Percentiles rank a stretch among this genome's conserved stretches.
Evolutionary conservation across 1,140 invertebrate species (phyloP).

Genomic region (Nephila pilipes): DNA sequence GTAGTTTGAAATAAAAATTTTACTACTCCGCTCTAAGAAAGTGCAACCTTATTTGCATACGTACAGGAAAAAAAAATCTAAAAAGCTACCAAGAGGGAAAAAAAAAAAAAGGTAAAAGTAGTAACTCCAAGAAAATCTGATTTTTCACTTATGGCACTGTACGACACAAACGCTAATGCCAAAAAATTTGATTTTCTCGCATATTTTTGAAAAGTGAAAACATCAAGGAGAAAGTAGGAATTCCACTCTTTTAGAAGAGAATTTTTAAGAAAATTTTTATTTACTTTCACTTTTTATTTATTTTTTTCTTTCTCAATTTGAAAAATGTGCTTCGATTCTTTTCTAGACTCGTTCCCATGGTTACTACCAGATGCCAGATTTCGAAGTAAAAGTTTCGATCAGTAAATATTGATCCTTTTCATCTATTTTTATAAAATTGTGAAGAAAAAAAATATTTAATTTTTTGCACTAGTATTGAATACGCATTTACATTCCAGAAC

Average conservation of each 20-base stretch:
- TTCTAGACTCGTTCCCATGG: neutral
- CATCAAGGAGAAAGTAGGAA: neutral
- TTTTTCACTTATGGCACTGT: neutral
- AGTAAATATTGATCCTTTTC: conserved; percentile 43
- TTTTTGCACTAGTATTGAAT: neutral
- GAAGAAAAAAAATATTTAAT: neutral
- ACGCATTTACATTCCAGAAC: neutral
- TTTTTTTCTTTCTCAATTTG: neutral
- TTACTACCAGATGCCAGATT: conserved; percentile 8
- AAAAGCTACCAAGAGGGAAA: neutral
- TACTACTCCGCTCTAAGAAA: no score
- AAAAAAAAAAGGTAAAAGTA: neutral
- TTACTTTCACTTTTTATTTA: neutral
- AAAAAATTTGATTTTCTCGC: conserved; percentile 40
- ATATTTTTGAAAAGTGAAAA: neutral
- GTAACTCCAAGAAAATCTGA: neutral
- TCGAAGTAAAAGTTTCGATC: conserved; percentile 30
- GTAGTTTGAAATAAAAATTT: neutral
- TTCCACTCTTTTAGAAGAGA: neutral
- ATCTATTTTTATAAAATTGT: conserved; percentile 13
- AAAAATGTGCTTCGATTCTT: neutral
- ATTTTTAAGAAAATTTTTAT: neutral
- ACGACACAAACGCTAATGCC: neutral
- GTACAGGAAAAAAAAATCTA: neutral
- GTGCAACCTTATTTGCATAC: neutral